phyloP scores from a whole-genome alignment of 2,797 vertebrate genomes.

The Erithacus rubecula region DNA sequence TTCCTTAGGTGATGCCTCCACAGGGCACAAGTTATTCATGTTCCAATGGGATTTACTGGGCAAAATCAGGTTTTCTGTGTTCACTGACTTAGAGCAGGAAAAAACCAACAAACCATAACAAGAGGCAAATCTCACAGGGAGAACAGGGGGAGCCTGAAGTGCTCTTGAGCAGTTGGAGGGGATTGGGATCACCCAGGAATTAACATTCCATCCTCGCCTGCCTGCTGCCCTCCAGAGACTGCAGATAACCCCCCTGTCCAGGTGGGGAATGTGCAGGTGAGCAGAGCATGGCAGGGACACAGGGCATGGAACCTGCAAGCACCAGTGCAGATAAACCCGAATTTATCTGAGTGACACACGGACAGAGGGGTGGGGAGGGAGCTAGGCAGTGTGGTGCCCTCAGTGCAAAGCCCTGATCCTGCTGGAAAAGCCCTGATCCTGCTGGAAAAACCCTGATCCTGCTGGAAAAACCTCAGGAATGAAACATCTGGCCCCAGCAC shows the following conservation, averaged over 20 bases:
- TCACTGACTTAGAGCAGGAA: neutral
- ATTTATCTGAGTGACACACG: neutral
- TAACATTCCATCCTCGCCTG: neutral
- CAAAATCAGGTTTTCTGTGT: neutral
- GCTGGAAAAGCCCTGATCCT: neutral
- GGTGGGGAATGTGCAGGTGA: rapidly evolving
- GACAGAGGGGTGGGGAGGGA: neutral
- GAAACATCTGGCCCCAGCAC: neutral
- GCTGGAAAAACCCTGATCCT: neutral
- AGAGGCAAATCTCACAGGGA: neutral
- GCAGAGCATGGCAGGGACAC: neutral
- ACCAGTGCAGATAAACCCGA: neutral
- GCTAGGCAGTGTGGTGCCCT: neutral
- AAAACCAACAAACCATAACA: rapidly evolving
- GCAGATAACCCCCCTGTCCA: rapidly evolving
- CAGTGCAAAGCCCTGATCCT: neutral
- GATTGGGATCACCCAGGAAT: neutral
- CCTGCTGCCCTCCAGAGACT: neutral
- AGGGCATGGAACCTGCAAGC: neutral
- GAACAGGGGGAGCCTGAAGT: neutral
- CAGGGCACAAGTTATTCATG: neutral
- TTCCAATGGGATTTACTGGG: neutral
- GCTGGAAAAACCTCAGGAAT: neutral
- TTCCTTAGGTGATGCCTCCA: neutral
- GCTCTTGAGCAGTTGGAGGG: neutral